Evolutionary conservation across 2,113 vertebrate species (phyloP).

Genomic region (Oryzias melastigma): DNA sequence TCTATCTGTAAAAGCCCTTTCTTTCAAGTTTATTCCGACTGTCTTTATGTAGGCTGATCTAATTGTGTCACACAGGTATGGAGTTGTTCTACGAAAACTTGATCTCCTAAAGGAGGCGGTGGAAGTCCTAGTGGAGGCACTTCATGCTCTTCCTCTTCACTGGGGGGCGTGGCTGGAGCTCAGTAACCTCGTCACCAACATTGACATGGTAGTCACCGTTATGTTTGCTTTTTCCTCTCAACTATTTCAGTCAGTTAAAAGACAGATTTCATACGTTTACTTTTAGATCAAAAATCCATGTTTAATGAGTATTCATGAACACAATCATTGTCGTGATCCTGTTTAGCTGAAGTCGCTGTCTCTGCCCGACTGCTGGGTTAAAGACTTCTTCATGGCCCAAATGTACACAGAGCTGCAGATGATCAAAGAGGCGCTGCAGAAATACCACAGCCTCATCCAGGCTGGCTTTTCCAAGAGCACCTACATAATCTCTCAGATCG

Average conservation of each 20-base stretch:
- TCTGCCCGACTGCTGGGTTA: constrained; percentile 96
- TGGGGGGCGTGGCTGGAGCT: constrained; percentile 98
- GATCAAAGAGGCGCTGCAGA: constrained; percentile 97
- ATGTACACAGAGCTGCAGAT: constrained; percentile 98
- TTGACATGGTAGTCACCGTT: constrained; percentile 88
- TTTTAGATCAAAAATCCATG: not conserved
- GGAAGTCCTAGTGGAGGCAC: constrained; percentile 93
- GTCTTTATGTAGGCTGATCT: not conserved
- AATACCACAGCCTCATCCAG: constrained; percentile 96
- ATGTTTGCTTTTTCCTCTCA: not conserved
- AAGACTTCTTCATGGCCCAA: constrained; percentile 98
- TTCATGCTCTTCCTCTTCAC: constrained; percentile 91
- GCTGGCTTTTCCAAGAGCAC: constrained; percentile 97
- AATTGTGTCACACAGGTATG: constrained; percentile 79
- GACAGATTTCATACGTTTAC: too few species aligned
- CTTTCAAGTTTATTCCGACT: not conserved
- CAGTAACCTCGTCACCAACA: constrained; percentile 97
- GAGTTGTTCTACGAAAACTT: constrained; percentile 94
- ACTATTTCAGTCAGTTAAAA: too few species aligned
- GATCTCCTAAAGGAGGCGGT: constrained; percentile 95
- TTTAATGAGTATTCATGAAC: not conserved
- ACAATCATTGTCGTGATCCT: constrained; percentile 1
- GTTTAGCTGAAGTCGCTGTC: constrained; percentile 93
- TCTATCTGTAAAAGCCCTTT: constrained; percentile 86
- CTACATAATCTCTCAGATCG: constrained; percentile 98